phyloP scores from a whole-genome alignment of 2,797 vertebrate genomes.

The Falco rusticolus region DNA sequence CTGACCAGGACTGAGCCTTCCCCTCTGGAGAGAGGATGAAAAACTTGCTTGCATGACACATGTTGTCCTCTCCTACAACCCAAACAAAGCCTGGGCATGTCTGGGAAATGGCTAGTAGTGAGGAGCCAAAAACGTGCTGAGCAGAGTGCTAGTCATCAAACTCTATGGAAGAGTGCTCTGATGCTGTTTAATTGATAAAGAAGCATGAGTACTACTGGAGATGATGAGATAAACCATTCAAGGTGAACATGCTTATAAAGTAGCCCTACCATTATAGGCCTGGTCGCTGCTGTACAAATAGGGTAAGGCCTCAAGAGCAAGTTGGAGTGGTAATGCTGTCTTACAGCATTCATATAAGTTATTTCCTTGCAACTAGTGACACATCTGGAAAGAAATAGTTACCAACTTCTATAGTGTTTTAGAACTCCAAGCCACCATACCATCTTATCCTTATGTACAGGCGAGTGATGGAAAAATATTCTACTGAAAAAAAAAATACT shows the following conservation, averaged over 20 bases:
- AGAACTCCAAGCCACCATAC: not conserved
- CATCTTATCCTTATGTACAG: not conserved
- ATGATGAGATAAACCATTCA: not conserved
- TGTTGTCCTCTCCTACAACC: not conserved
- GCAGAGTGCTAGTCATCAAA: not conserved
- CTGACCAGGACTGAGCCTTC: not conserved
- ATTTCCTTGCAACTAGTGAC: not conserved
- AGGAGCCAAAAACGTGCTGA: not conserved
- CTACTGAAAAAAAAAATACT: not conserved
- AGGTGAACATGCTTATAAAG: not conserved
- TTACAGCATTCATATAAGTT: not conserved
- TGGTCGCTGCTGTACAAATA: not conserved
- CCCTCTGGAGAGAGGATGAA: not conserved
- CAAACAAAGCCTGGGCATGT: not conserved
- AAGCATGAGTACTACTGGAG: not conserved
- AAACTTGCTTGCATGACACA: not conserved
- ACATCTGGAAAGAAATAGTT: not conserved
- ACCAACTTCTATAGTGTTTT: not conserved
- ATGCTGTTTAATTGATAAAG: not conserved
- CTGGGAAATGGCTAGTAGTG: not conserved
- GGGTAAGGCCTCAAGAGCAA: not conserved
- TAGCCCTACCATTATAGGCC: not conserved
- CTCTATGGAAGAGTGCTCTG: not conserved
- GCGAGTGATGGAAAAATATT: accelerated
- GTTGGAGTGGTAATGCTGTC: not conserved